Evolutionary conservation across 2,113 vertebrate species (phyloP).

Genomic region (Takifugu flavidus): DNA sequence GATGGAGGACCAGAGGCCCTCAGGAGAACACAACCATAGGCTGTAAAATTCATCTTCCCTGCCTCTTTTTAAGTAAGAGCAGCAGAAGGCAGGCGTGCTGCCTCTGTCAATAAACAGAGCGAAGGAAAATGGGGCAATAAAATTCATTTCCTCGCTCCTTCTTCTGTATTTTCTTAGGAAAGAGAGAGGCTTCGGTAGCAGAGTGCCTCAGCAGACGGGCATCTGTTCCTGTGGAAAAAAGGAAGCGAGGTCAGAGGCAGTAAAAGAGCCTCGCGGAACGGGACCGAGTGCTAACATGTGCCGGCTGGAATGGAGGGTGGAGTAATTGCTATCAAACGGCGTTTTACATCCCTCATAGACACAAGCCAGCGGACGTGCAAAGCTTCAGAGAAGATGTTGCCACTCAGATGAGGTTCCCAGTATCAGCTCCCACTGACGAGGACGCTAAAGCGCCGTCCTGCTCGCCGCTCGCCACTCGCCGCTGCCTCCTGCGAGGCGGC

Average conservation of each 20-base stretch:
- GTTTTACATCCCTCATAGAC: slow-evolving; percentile 2
- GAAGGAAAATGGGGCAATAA: slow-evolving; percentile 56
- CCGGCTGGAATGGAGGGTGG: slow-evolving; percentile 65
- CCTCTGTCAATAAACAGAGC: slow-evolving; percentile 51
- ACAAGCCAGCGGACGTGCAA: slow-evolving; percentile 50
- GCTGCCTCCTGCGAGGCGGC: slow-evolving; percentile 18
- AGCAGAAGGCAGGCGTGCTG: slow-evolving; percentile 28
- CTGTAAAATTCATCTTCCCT: slow-evolving; percentile 49
- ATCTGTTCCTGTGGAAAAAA: slow-evolving; percentile 56
- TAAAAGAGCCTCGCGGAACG: slow-evolving; percentile 57
- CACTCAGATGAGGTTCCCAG: background rate
- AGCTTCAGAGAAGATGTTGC: background rate
- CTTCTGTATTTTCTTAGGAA: slow-evolving; percentile 43
- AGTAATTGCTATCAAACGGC: slow-evolving; percentile 62
- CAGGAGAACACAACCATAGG: slow-evolving; percentile 39
- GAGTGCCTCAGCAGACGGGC: slow-evolving; percentile 51
- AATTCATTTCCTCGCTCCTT: slow-evolving; percentile 49
- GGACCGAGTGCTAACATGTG: slow-evolving; percentile 53
- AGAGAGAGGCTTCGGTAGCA: slow-evolving; percentile 22
- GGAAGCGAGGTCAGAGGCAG: slow-evolving; percentile 51
- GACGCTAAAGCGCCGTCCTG: no score
- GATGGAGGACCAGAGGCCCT: slow-evolving; percentile 17
- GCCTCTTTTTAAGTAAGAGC: slow-evolving; percentile 63
- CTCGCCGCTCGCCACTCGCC: slow-evolving; percentile 15
- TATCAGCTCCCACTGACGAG: no score